Evolutionary conservation across 2,888 invertebrate genomes (phyloP), one percentile per base, ranked within the genome.

Genomic region (Leptinotarsa haldemani): DNA sequence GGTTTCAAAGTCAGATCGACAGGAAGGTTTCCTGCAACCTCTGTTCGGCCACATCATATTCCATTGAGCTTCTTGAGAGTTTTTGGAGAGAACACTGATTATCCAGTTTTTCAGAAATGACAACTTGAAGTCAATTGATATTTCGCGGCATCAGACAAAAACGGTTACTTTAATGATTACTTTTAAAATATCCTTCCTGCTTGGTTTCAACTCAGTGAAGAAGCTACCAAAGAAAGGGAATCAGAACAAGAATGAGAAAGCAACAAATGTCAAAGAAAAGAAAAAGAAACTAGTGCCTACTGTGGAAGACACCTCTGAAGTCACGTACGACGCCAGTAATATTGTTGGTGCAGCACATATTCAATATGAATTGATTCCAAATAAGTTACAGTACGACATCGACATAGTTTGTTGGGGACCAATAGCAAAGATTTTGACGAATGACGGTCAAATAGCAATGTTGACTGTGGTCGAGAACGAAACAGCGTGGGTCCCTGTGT

Each of bases 371-470:
- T 65, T 83, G 53, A 46, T 82, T 48, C 80, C 80, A 13, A 74
- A 74, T 22, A 81, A 79, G 69, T 74, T 69, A 30, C 81, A 79
- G 70, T 82, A 80, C 69, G 74, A 79, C 15, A 52, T 83, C 40
- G 82, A 83, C 46, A 77, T 83, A 40, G 58, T 81, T 20, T 83
- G 83, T 77, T 83, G 82, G 82, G 76, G 74, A 7, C 76, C 78
- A 15, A 70, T 81, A 30, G 81, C 79, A 7, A 83, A 81, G 74
- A 67, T 77, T 5, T 25, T 78, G 13, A 73, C 79, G 13, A 66
- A 74, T 40, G 79, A 80, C 48, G 77, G 75, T 9, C 61, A 58
- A 12, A 74, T 78, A 52, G 67, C 72, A 3, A 70, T 83, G 50
- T 80, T 73, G 74, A 81, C 80, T 15, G 53, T 81, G 7, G 76